Evolutionary conservation across 2,888 invertebrate genomes (phyloP).

Genomic region (Cryptops parisi): DNA sequence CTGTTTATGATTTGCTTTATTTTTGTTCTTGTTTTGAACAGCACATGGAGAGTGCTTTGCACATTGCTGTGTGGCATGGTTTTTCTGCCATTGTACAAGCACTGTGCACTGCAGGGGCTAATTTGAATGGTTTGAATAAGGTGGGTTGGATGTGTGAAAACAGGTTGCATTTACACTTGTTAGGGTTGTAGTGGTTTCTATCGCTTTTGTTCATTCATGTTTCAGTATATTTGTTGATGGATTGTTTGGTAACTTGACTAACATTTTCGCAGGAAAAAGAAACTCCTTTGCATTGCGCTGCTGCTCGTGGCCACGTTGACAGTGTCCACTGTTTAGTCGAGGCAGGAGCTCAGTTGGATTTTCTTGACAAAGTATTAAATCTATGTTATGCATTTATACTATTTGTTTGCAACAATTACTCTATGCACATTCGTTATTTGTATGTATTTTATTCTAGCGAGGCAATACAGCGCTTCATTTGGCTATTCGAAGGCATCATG

Average conservation of each 20-base stretch:
- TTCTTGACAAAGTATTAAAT: conserved; percentile 34
- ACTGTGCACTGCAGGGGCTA: conserved; percentile 31
- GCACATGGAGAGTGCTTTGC: conserved; percentile 40
- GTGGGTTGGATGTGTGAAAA: conserved; percentile 22
- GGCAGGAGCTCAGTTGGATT: conserved; percentile 36
- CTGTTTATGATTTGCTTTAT: background rate
- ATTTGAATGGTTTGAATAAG: conserved; percentile 32
- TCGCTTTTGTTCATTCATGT: no score
- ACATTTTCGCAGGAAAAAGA: conserved; percentile 35
- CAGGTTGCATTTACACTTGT: no score
- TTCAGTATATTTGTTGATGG: no score
- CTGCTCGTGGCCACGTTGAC: conserved; percentile 38
- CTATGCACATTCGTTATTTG: background rate
- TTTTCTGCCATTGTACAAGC: conserved; percentile 31
- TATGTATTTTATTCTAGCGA: conserved; percentile 24
- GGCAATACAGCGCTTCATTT: conserved; percentile 45
- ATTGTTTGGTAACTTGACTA: no score
- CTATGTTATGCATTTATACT: conserved; percentile 5
- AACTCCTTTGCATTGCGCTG: conserved; percentile 39
- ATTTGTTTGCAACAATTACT: background rate
- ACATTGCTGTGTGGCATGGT: conserved; percentile 41
- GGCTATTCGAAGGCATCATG: conserved; percentile 42
- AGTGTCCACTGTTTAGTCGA: conserved; percentile 38
- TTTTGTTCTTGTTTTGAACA: no score
- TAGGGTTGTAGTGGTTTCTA: no score